Conservation (phyloP, 2,888 invertebrate genomes). For the Merodon equestris region DNA sequence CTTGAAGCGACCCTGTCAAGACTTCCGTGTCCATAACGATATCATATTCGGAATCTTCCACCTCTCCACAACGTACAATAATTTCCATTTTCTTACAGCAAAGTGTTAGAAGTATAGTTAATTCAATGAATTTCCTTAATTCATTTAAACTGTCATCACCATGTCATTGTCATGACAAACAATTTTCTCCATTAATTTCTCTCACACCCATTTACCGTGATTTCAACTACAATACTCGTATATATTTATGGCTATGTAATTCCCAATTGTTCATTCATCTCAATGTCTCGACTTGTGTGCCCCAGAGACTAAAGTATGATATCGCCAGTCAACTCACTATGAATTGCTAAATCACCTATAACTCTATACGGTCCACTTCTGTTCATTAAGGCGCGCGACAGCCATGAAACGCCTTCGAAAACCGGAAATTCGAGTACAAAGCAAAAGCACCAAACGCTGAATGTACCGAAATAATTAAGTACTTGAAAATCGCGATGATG, state of each 20-base stretch:
- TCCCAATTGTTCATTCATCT: slow-evolving; percentile 22
- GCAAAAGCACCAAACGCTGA: slow-evolving; percentile 21
- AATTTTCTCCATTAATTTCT: slow-evolving; percentile 39
- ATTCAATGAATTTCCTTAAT: slow-evolving; percentile 12
- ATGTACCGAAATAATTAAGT: slow-evolving; percentile 46
- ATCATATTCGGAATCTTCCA: no score
- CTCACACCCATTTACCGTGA: slow-evolving; percentile 13
- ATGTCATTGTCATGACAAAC: slow-evolving; percentile 29
- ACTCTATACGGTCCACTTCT: slow-evolving; percentile 45
- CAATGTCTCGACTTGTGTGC: slow-evolving; percentile 18
- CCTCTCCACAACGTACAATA: no score
- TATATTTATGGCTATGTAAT: background rate
- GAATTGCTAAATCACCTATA: slow-evolving; percentile 42
- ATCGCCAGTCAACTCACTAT: slow-evolving; percentile 39
- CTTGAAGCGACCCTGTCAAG: no score
- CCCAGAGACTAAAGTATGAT: slow-evolving; percentile 22
- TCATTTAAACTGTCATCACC: slow-evolving; percentile 44
- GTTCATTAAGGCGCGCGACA: slow-evolving; percentile 22
- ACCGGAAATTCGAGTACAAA: background rate
- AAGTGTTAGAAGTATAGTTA: background rate
- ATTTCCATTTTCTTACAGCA: no score
- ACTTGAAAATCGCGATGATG: slow-evolving; percentile 42
- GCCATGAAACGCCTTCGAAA: background rate
- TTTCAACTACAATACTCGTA: slow-evolving; percentile 7
- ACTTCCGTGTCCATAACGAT: no score